phyloP scores from a whole-genome alignment of 2,797 vertebrate genomes.

The Myotis findleyi region DNA sequence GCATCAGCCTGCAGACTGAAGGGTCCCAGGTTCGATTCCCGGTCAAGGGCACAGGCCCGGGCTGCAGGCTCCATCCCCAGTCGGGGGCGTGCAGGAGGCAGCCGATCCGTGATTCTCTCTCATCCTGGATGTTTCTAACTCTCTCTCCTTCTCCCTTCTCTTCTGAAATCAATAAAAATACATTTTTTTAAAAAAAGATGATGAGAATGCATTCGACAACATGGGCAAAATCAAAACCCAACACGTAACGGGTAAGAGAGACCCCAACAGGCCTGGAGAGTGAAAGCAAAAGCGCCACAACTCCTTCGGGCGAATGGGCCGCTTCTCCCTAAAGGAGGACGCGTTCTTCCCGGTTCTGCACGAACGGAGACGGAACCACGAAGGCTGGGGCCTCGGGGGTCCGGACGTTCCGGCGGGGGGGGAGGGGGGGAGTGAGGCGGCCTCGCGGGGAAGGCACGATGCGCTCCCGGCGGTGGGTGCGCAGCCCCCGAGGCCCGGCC shows the following conservation, averaged over 20 bases:
- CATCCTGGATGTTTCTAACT: too few relatives aligned
- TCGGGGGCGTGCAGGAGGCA: too few relatives aligned
- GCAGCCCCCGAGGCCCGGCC: not conserved
- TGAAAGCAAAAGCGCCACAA: not conserved
- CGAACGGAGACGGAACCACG: not conserved
- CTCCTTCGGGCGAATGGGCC: not conserved
- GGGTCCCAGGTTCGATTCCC: too few relatives aligned
- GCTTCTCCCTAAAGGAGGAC: not conserved
- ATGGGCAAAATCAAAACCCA: not conserved
- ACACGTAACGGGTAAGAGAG: not conserved
- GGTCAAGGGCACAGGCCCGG: too few relatives aligned
- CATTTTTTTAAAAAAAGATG: not conserved
- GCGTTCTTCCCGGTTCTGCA: not conserved
- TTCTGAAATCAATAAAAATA: too few relatives aligned
- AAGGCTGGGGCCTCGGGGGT: not conserved
- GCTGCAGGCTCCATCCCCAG: too few relatives aligned
- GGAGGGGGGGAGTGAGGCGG: not conserved
- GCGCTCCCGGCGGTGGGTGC: not conserved
- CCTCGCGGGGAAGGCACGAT: not conserved
- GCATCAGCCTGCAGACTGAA: too few relatives aligned
- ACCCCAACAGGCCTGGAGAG: not conserved
- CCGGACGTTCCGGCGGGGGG: not conserved
- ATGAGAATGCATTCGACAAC: not conserved
- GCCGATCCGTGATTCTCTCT: too few relatives aligned
- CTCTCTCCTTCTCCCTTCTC: too few relatives aligned